Percentiles rank a stretch among this genome's conserved stretches.
Evolutionary conservation across 2,113 vertebrate species (phyloP).

Genomic region (Parus major): DNA sequence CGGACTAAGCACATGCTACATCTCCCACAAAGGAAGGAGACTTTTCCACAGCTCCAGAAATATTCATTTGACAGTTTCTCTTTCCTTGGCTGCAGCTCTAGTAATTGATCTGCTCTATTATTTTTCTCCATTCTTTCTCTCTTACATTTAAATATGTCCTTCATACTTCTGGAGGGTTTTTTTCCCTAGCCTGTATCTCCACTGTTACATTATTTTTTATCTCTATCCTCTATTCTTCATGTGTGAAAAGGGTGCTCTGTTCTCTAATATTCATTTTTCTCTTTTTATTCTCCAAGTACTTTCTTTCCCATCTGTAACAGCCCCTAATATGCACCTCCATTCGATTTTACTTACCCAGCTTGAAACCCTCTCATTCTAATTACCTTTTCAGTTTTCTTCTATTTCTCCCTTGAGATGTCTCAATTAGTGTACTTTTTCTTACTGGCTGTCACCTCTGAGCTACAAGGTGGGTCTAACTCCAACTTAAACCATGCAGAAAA

Average conservation of each 20-base stretch:
- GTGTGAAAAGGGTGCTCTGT: slow-evolving; percentile 62
- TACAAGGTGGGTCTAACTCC: slow-evolving; percentile 77
- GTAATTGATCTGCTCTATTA: slow-evolving; percentile 70
- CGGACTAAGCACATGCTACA: not conserved
- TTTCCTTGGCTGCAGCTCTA: slow-evolving; percentile 17
- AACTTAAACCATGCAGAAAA: slow-evolving; percentile 77
- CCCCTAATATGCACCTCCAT: slow-evolving; percentile 66
- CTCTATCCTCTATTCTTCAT: slow-evolving; percentile 64
- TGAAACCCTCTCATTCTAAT: slow-evolving; percentile 79
- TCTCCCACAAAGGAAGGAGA: not conserved
- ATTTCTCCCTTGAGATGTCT: slow-evolving; percentile 79
- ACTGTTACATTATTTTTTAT: slow-evolving; percentile 35
- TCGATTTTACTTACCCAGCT: slow-evolving; percentile 75
- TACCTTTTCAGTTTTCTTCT: slow-evolving; percentile 75
- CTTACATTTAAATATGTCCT: slow-evolving; percentile 67
- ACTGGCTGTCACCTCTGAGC: slow-evolving; percentile 78
- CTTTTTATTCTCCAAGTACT: slow-evolving; percentile 44
- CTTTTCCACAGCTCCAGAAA: slow-evolving; percentile 33
- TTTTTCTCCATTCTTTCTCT: slow-evolving; percentile 55
- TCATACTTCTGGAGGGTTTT: slow-evolving; percentile 47
- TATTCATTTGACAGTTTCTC: slow-evolving; percentile 39
- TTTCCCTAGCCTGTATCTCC: not conserved
- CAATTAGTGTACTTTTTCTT: slow-evolving; percentile 83
- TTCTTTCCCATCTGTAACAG: slow-evolving; percentile 65
- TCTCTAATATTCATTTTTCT: slow-evolving; percentile 55